A percentile compares a stretch with the other conserved stretches of the same genome.
Conservation (phyloP, 2,113 vertebrate genomes). For the Alectura lathami region DNA sequence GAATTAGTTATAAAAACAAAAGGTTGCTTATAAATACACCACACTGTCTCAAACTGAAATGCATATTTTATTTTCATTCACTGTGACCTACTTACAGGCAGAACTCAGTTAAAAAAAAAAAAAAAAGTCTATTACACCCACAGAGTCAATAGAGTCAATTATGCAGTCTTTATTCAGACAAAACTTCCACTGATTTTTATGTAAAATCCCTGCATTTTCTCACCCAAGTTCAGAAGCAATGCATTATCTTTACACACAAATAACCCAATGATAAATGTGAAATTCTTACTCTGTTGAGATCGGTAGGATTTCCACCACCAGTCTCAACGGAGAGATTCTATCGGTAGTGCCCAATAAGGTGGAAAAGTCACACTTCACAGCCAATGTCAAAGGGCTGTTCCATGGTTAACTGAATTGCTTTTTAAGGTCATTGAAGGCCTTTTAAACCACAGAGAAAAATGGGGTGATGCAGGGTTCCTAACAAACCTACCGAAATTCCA, state of each 20-base stretch:
- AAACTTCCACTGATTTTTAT: slow-evolving; percentile 29
- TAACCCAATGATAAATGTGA: not conserved
- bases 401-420: not conserved
- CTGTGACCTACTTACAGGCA: slow-evolving; percentile 55
- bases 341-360: not conserved
- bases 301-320: not conserved
- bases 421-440: not conserved
- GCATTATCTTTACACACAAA: not conserved
- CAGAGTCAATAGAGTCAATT: slow-evolving; percentile 42
- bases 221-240: not conserved
- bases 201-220: slow-evolving; percentile 8
- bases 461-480: not conserved
- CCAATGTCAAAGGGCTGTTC: not conserved
- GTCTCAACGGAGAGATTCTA: not conserved
- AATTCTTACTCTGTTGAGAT: not conserved
- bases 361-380: not conserved
- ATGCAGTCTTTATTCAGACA: slow-evolving; percentile 31
- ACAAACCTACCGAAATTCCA: not conserved
- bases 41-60: not conserved
- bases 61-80: slow-evolving; percentile 54
- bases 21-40: slow-evolving; percentile 2
- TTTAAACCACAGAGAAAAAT: not conserved
- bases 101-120: slow-evolving; percentile 15
- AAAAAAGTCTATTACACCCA: slow-evolving; percentile 1
- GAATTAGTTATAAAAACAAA: not conserved